These are phyloP conservation scores for Euclidia mi DNA, from an alignment of 2,888 invertebrate species.

Conservation along the genomic window DNA sequence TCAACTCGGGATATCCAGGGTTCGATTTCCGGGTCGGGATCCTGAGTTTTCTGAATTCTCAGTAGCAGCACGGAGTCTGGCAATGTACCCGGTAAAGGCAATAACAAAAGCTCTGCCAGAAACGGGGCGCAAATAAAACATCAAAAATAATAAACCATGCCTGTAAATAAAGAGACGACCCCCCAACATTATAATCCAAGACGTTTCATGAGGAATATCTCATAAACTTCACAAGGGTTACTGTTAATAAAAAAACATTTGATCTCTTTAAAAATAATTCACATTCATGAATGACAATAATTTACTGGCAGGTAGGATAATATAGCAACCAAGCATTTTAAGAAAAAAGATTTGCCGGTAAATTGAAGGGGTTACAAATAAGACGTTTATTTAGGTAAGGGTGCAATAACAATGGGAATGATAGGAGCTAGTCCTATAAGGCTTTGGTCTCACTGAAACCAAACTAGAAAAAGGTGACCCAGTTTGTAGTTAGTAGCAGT, in stretches of 20 bases:
- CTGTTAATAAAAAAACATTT: constrained; percentile 61
- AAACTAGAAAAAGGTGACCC: background rate
- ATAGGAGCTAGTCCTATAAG: constrained; percentile 23
- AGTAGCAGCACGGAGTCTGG: no score
- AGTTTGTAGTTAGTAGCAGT: no score
- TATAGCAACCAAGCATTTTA: constrained; percentile 41
- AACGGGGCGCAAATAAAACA: constrained; percentile 4
- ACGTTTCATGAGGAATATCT: constrained; percentile 57
- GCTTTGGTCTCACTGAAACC: background rate
- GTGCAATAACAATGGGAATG: constrained; percentile 31
- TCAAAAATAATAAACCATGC: constrained; percentile 2
- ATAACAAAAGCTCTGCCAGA: background rate
- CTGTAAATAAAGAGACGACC: constrained; percentile 17
- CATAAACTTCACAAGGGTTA: constrained; percentile 21
- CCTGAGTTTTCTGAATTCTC: no score
- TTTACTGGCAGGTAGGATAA: constrained; percentile 57
- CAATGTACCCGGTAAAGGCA: no score
- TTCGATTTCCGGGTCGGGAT: no score
- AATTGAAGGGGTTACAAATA: constrained; percentile 57
- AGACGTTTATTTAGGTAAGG: constrained; percentile 50
- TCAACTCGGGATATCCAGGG: no score
- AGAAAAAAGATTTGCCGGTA: constrained; percentile 57
- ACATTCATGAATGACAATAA: constrained; percentile 76
- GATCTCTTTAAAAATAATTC: constrained; percentile 73
- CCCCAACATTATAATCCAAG: constrained; percentile 30